Conservation (phyloP, 2,797 vertebrate genomes). For the Parambassis ranga region DNA sequence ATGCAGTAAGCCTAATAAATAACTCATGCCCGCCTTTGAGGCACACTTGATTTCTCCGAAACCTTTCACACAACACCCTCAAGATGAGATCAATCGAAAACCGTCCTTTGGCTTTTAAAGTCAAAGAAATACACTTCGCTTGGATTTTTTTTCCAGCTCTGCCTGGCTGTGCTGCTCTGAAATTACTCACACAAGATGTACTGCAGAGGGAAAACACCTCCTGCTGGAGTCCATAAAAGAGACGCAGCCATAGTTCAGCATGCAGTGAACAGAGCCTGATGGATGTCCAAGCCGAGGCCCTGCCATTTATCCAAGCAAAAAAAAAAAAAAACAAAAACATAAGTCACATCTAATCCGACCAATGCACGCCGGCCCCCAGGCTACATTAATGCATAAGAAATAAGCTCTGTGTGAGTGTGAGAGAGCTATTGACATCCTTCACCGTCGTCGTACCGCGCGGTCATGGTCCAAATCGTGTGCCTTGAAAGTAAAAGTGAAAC, state of each 20-base stretch:
- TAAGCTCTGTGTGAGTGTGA: slow-evolving; percentile 45
- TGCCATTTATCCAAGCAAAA: slow-evolving; percentile 56
- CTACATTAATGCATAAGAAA: slow-evolving; percentile 64
- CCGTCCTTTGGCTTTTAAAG: slow-evolving; percentile 49
- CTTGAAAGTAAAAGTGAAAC: slow-evolving; percentile 53
- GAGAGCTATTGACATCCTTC: slow-evolving; percentile 58
- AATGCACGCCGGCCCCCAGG: slow-evolving; percentile 37
- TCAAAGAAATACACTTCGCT: slow-evolving; percentile 34
- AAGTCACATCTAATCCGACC: slow-evolving; percentile 73
- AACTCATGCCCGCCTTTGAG: slow-evolving; percentile 20
- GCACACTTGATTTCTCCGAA: slow-evolving; percentile 34
- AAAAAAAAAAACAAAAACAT: no score
- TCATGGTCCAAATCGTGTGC: slow-evolving; percentile 54
- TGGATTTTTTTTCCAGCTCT: slow-evolving; percentile 25
- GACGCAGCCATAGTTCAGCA: slow-evolving; percentile 58
- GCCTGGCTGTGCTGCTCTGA: slow-evolving; percentile 20
- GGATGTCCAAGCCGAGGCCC: slow-evolving; percentile 51
- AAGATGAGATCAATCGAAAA: slow-evolving; percentile 48
- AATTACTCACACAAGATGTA: slow-evolving; percentile 56
- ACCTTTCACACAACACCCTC: slow-evolving; percentile 25
- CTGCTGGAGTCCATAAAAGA: slow-evolving; percentile 54
- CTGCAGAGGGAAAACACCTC: slow-evolving; percentile 50
- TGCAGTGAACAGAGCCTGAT: slow-evolving; percentile 68
- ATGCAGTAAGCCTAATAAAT: slow-evolving; percentile 18
- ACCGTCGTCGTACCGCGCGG: slow-evolving; percentile 37